phyloP scores from a whole-genome alignment of 2,797 vertebrate genomes.

The Tinamus major region DNA sequence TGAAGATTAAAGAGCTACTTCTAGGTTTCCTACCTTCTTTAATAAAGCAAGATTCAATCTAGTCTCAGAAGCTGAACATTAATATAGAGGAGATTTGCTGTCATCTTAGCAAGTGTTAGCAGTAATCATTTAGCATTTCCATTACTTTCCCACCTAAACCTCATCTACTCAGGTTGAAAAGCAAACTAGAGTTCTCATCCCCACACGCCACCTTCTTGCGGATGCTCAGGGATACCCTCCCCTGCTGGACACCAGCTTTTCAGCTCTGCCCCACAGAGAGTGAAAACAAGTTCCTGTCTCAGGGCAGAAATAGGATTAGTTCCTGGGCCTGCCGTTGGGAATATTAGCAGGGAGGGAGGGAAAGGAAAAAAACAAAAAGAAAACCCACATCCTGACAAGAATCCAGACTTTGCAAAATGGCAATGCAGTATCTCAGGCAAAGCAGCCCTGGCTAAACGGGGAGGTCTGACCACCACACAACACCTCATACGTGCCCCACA shows the following conservation, averaged over 20 bases:
- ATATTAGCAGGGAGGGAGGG: not conserved
- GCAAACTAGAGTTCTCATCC: conserved; percentile 3
- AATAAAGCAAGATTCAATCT: conserved; percentile 73
- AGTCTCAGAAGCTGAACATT: conserved; percentile 72
- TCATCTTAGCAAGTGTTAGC: conserved; percentile 67
- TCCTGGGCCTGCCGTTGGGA: not conserved
- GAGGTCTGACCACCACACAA: not conserved
- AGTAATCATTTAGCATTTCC: conserved; percentile 71
- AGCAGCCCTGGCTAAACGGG: not conserved
- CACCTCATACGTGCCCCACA: not conserved
- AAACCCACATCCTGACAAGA: not conserved
- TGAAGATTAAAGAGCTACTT: conserved; percentile 79
- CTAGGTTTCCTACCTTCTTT: conserved; percentile 72
- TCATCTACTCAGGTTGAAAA: conserved; percentile 36
- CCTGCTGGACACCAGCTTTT: not conserved
- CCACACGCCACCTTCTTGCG: not conserved
- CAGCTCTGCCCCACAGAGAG: conserved; percentile 8
- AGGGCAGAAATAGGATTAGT: not conserved
- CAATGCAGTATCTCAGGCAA: no score
- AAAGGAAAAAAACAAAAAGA: not conserved
- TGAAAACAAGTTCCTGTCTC: conserved; percentile 41
- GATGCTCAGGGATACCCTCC: not conserved
- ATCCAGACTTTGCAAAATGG: not conserved
- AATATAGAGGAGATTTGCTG: conserved; percentile 75
- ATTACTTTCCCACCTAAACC: conserved; percentile 72